Evolutionary conservation across 1,140 invertebrate genomes (phyloP).

Genomic region (Lepidurus packardi): DNA sequence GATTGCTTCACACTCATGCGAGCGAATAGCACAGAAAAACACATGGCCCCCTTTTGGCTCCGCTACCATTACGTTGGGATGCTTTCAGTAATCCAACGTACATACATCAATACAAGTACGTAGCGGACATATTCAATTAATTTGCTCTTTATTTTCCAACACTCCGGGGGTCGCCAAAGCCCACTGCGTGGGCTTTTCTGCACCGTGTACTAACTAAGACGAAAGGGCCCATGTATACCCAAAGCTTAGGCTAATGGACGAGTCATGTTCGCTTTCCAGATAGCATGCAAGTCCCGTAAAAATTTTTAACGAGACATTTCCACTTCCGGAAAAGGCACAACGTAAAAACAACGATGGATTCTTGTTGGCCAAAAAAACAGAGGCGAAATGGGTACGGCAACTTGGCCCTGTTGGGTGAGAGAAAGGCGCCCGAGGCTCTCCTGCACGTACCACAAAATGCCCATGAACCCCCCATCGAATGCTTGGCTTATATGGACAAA

Average conservation of each 20-base stretch:
- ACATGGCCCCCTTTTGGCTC: not conserved
- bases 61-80: not conserved
- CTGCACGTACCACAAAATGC: not conserved
- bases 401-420: not conserved
- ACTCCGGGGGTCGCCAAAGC: not conserved
- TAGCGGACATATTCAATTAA: not conserved
- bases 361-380: not conserved
- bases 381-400: not conserved
- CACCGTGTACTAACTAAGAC: too few species aligned
- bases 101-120: slow-evolving; percentile 11
- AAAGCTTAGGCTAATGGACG: not conserved
- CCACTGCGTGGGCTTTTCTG: too few species aligned
- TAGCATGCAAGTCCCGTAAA: not conserved
- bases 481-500: not conserved
- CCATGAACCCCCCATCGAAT: not conserved
- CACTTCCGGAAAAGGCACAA: not conserved
- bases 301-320: not conserved
- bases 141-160: not conserved
- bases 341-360: too few species aligned
- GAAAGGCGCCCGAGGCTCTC: not conserved
- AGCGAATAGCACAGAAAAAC: not conserved
- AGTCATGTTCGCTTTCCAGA: not conserved
- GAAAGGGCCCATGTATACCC: not conserved
- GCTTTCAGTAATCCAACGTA: not conserved
- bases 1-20: not conserved